These are phyloP conservation scores for Myxocyprinus asiaticus DNA, from an alignment of 2,113 vertebrate genomes.

Conservation along the genomic window DNA sequence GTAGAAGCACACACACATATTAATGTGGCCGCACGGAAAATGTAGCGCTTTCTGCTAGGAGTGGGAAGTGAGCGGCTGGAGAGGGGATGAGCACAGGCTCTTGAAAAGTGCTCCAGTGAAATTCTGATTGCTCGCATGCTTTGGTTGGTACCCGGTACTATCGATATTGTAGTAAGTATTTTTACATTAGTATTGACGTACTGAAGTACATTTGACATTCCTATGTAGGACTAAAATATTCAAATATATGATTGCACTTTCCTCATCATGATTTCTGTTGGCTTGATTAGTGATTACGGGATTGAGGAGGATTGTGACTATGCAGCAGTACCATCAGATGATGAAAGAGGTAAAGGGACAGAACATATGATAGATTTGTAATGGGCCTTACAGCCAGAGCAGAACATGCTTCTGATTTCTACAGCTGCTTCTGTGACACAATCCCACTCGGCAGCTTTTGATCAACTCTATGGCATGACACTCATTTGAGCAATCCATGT, in stretches of 20 bases:
- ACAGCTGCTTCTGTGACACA: conserved; percentile 40
- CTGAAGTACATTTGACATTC: too few species aligned
- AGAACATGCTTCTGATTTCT: conserved; percentile 27
- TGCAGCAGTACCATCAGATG: background rate
- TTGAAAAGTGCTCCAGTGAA: too few species aligned
- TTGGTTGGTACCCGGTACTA: too few species aligned
- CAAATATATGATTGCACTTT: background rate
- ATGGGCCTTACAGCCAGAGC: conserved; percentile 24
- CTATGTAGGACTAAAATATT: too few species aligned
- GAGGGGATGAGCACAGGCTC: too few species aligned
- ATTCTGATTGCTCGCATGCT: too few species aligned
- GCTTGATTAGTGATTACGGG: background rate
- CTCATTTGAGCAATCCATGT: conserved; percentile 35
- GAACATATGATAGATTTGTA: conserved; percentile 34
- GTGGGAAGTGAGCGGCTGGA: too few species aligned
- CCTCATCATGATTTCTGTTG: background rate
- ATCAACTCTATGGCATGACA: conserved; percentile 43
- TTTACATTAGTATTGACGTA: too few species aligned
- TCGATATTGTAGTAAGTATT: too few species aligned
- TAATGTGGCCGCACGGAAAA: too few species aligned
- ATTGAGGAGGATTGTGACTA: background rate
- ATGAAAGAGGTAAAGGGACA: background rate
- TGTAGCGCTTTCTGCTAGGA: too few species aligned
- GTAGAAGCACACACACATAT: too few species aligned
- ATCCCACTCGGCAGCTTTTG: conserved; percentile 40